These are phyloP conservation scores for Germaria angustata DNA, from an alignment of 2,888 invertebrate species.

Conservation along the genomic window DNA sequence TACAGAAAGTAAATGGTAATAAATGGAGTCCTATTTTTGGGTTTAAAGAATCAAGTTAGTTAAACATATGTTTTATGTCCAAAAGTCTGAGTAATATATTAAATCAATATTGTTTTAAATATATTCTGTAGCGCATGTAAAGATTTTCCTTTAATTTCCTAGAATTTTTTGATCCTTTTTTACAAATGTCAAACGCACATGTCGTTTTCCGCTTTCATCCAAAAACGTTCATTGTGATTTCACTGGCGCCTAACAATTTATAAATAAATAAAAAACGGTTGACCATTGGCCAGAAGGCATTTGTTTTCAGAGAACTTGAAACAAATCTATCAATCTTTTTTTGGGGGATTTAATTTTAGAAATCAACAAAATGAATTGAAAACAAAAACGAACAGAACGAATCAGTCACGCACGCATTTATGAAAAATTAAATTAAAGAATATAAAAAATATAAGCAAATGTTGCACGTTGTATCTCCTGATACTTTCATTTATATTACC, in stretches of 20 bases:
- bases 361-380: background rate
- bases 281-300: background rate
- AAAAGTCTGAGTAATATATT: too few species aligned
- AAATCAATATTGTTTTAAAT: too few species aligned
- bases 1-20: too few species aligned
- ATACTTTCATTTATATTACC: too few species aligned
- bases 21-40: too few species aligned
- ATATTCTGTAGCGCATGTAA: too few species aligned
- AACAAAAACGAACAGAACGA: background rate
- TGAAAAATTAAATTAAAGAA: background rate
- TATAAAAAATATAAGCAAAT: background rate
- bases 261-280: background rate
- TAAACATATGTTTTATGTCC: too few species aligned
- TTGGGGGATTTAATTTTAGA: background rate
- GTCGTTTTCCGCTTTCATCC: background rate
- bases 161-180: background rate
- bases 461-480: conserved; percentile 18
- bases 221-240: background rate
- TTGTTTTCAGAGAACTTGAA: background rate
- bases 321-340: conserved; percentile 35
- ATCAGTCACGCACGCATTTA: conserved; percentile 10
- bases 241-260: background rate
- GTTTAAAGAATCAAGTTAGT: too few species aligned
- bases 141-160: background rate
- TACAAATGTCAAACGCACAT: background rate